phyloP scores from a whole-genome alignment of 2,797 vertebrate species.

The Myotis vivesi region DNA sequence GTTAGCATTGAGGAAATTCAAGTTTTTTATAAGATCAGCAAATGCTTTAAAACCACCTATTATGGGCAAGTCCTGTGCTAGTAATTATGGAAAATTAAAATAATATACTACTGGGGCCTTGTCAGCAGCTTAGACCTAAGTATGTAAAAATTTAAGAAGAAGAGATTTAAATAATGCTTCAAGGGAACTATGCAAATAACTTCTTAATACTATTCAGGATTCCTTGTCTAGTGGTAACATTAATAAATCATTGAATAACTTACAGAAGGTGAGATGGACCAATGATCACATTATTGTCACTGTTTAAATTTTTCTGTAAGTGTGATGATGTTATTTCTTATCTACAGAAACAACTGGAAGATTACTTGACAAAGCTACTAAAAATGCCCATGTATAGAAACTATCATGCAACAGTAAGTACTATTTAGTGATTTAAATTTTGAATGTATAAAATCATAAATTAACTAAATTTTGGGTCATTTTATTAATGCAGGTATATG shows the following conservation, averaged over 20 bases:
- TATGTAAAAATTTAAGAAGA: background rate
- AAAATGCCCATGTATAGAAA: slow-evolving; percentile 95
- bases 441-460: background rate
- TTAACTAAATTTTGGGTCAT: slow-evolving; percentile 20
- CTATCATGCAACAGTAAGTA: slow-evolving; percentile 95
- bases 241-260: background rate
- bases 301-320: background rate
- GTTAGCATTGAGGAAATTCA: background rate
- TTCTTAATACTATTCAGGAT: background rate
- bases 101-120: background rate
- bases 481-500: background rate
- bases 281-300: background rate
- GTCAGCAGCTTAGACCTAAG: background rate
- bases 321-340: slow-evolving; percentile 9
- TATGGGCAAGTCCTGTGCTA: background rate
- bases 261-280: background rate
- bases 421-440: slow-evolving; percentile 37
- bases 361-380: slow-evolving; percentile 95
- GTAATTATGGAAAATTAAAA: background rate
- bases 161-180: background rate
- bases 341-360: slow-evolving; percentile 94
- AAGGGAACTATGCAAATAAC: background rate
- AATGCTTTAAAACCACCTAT: background rate
- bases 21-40: background rate
- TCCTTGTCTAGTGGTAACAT: background rate